Conservation (phyloP, 2,113 vertebrate genomes). For the Callaeas wilsoni region DNA sequence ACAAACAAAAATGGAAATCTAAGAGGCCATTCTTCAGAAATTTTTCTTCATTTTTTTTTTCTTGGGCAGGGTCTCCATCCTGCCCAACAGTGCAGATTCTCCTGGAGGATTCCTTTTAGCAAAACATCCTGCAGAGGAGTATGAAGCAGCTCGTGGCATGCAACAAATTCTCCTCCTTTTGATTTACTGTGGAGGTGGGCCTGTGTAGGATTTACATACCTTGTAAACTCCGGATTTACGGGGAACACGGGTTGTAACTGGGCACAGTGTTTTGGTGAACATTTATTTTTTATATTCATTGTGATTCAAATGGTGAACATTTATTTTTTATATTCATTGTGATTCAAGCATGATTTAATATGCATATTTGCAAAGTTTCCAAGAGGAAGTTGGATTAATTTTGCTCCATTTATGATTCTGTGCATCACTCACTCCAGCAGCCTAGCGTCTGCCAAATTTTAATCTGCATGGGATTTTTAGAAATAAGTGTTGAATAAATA, state of each 20-base stretch:
- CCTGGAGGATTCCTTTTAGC: neutral
- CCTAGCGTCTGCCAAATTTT: neutral
- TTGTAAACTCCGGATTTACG: neutral
- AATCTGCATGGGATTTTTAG: conserved; percentile 1
- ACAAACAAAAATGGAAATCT: neutral
- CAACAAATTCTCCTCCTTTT: neutral
- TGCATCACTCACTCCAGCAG: neutral
- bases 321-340: neutral
- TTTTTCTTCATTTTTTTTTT: neutral
- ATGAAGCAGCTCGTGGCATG: neutral
- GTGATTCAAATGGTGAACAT: neutral
- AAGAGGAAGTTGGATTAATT: conserved; percentile 16
- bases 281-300: neutral
- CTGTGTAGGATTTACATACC: neutral
- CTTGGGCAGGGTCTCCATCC: neutral
- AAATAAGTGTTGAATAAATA: conserved; percentile 1
- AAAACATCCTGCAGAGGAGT: fast-evolving
- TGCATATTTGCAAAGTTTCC: neutral
- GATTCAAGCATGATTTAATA: neutral
- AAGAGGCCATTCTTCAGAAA: neutral
- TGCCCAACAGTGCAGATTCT: neutral
- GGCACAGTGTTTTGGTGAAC: neutral
- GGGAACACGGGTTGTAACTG: neutral
- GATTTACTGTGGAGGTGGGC: neutral
- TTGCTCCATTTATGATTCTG: neutral